Percentiles rank a stretch among this genome's conserved stretches.
Evolutionary conservation across 1,140 invertebrate genomes (phyloP).

Genomic region (Heliconius hermathena): DNA sequence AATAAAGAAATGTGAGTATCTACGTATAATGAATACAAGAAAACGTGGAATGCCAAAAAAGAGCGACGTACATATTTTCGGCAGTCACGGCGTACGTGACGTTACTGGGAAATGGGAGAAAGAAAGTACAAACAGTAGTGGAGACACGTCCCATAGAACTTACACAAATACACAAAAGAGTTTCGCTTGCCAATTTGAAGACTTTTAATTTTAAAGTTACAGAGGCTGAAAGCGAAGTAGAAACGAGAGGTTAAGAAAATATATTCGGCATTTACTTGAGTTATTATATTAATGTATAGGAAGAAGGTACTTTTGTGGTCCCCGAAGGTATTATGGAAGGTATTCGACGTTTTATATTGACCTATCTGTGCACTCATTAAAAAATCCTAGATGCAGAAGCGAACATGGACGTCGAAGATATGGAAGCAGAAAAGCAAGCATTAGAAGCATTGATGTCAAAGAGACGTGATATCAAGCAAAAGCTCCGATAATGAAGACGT

Average conservation of each 20-base stretch:
- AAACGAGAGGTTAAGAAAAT: not conserved
- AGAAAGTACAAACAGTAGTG: not conserved
- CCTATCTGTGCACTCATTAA: no score
- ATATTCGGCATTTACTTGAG: no score
- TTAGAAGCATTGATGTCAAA: no score
- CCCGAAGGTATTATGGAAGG: no score
- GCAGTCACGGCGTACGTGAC: slow-evolving; percentile 23
- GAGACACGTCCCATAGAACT: slow-evolving; percentile 25
- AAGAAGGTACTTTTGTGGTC: no score
- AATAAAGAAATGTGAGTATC: slow-evolving; percentile 8
- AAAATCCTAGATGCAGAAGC: no score
- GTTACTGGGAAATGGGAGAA: slow-evolving; percentile 19
- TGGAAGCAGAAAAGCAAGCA: no score
- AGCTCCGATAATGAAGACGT: no score
- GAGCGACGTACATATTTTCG: slow-evolving; percentile 23
- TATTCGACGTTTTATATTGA: no score
- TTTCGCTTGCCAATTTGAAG: slow-evolving; percentile 16
- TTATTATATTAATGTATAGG: no score
- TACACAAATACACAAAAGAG: slow-evolving; percentile 25
- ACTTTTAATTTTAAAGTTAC: slow-evolving; percentile 7
- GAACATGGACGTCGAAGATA: no score
- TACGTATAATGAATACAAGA: slow-evolving; percentile 18
- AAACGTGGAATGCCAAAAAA: slow-evolving; percentile 25
- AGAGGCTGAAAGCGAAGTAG: not conserved
- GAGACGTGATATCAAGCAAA: no score